Evolutionary conservation across 92 coral and sea anemone species (phyloP).

Genomic region (Blastomussa wellsi): DNA sequence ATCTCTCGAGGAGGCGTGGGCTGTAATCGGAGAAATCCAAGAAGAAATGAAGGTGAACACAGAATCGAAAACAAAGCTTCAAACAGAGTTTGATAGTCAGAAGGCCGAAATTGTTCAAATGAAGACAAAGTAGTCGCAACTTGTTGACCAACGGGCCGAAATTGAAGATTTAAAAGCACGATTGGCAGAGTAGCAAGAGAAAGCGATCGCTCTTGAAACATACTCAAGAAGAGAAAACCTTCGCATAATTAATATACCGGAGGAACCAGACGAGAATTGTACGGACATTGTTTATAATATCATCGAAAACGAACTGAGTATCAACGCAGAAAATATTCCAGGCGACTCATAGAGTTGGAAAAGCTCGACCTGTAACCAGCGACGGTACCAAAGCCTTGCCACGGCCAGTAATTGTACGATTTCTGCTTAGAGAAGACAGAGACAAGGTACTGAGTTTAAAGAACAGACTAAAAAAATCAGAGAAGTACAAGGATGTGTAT

Average conservation of each 20-base stretch:
- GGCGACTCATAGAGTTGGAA: not conserved
- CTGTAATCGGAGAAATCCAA: too few relatives aligned
- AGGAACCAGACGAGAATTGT: conserved; percentile 1
- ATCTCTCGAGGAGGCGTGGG: too few relatives aligned
- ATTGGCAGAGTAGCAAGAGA: not conserved
- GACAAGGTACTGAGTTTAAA: not conserved
- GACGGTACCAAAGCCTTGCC: not conserved
- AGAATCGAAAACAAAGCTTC: too few relatives aligned
- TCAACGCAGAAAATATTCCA: not conserved
- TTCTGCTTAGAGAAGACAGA: not conserved
- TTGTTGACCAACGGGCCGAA: too few relatives aligned
- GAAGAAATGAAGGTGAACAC: too few relatives aligned
- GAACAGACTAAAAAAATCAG: not conserved
- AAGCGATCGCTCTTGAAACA: conserved; percentile 16
- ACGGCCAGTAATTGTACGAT: not conserved
- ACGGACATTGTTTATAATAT: not conserved
- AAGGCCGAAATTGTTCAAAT: too few relatives aligned
- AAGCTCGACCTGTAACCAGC: not conserved
- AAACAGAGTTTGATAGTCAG: too few relatives aligned
- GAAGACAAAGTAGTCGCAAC: too few relatives aligned
- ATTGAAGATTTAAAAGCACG: too few relatives aligned
- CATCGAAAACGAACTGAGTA: not conserved
- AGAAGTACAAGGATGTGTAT: not conserved
- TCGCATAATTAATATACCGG: conserved; percentile 7
- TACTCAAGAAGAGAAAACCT: conserved; percentile 12